These are phyloP conservation scores for Drosophila atripex DNA, from an alignment of 2,888 invertebrate species.

Conservation along the genomic window DNA sequence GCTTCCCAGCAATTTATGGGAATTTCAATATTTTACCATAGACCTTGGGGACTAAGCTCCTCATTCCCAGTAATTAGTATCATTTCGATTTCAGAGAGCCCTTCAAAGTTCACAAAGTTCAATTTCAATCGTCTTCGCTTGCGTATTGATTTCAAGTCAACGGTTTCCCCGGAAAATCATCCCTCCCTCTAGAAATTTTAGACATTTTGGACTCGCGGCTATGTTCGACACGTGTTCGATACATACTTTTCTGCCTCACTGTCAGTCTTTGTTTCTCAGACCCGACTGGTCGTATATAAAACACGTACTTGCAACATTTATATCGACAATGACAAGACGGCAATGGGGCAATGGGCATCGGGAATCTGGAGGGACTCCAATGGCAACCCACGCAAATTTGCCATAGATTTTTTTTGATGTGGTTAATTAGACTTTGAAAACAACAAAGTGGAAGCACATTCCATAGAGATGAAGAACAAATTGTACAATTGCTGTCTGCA, in stretches of 20 bases:
- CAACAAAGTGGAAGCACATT: conserved; percentile 53
- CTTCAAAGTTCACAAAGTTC: conserved; percentile 42
- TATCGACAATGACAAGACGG: conserved; percentile 50
- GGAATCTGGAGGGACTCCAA: conserved; percentile 12
- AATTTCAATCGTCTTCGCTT: conserved; percentile 28
- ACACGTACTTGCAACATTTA: conserved; percentile 72
- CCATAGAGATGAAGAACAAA: conserved; percentile 51
- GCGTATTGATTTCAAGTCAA: conserved; percentile 40
- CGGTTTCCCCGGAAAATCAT: conserved; percentile 15
- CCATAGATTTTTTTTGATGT: conserved; percentile 73
- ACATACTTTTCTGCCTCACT: conserved; percentile 55
- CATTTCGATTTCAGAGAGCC: conserved; percentile 28
- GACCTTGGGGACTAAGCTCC: conserved; percentile 15
- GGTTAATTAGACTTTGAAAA: conserved; percentile 74
- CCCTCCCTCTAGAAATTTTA: conserved; percentile 8
- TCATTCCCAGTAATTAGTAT: conserved; percentile 27
- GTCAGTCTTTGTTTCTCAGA: conserved; percentile 23
- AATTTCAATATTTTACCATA: conserved; percentile 25
- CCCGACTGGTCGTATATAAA: conserved; percentile 59
- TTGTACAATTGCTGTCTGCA: conserved; percentile 49
- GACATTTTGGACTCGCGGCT: conserved; percentile 31
- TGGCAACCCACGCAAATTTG: conserved; percentile 64
- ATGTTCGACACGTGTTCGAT: conserved; percentile 62
- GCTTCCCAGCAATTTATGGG: conserved; percentile 27
- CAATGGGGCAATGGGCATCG: conserved; percentile 7